These are phyloP conservation scores for Chitala chitala DNA, from an alignment of 2,113 vertebrate genomes.

Conservation along the genomic window DNA sequence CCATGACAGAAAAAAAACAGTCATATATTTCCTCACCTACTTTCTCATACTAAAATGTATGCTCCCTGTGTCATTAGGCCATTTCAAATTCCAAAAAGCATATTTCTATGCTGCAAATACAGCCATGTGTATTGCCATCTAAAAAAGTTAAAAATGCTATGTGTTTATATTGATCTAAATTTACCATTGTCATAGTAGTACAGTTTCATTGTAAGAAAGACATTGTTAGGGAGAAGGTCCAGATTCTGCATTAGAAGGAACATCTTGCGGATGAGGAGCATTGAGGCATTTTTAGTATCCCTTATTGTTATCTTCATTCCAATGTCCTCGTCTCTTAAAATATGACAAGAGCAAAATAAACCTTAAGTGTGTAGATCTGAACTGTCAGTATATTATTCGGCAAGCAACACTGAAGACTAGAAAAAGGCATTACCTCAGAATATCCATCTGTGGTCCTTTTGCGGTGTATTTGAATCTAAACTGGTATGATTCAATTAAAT, in stretches of 20 bases:
- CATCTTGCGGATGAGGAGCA: slow-evolving; percentile 87
- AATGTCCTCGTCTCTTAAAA: slow-evolving; percentile 48
- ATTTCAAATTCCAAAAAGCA: not conserved
- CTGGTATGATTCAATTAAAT: slow-evolving; percentile 87
- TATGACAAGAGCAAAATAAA: not conserved
- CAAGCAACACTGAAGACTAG: not conserved
- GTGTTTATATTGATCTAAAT: too few relatives aligned
- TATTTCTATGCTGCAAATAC: not conserved
- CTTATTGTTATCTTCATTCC: slow-evolving; percentile 51
- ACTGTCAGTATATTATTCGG: not conserved
- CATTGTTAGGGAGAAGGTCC: slow-evolving; percentile 66
- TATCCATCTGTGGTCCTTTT: slow-evolving; percentile 68
- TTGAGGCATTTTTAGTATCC: slow-evolving; percentile 81
- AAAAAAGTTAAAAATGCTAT: not conserved
- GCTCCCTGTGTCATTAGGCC: too few relatives aligned
- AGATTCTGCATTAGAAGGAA: slow-evolving; percentile 89
- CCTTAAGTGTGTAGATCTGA: too few relatives aligned
- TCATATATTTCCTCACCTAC: too few relatives aligned
- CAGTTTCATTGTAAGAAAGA: slow-evolving; percentile 89
- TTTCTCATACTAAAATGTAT: too few relatives aligned
- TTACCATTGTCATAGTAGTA: slow-evolving; percentile 90
- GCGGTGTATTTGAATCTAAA: slow-evolving; percentile 89
- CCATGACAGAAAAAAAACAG: too few relatives aligned
- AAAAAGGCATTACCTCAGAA: slow-evolving; percentile 52
- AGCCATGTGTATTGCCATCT: not conserved